Evolutionary conservation across 2,797 vertebrate species (phyloP).

Genomic region (Gymnothorax javanicus): DNA sequence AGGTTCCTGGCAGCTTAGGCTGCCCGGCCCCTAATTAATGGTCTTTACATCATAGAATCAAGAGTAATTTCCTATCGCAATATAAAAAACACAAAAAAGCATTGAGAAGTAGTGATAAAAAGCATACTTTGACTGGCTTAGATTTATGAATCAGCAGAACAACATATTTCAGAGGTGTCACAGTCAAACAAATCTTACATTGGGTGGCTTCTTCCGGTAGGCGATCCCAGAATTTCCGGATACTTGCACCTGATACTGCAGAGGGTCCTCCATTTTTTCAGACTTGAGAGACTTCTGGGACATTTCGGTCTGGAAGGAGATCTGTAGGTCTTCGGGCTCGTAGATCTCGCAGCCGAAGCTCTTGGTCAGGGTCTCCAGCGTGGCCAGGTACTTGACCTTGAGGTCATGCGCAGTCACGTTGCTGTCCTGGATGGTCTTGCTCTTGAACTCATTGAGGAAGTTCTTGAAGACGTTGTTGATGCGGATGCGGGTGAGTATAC

Average conservation of each 20-base stretch:
- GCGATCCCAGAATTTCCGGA: slow-evolving; percentile 87
- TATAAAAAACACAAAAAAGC: not conserved
- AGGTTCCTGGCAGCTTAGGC: too few species aligned
- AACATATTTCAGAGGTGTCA: not conserved
- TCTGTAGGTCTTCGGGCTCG: slow-evolving; percentile 70
- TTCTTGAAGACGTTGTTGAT: slow-evolving; percentile 98
- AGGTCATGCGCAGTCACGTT: slow-evolving; percentile 89
- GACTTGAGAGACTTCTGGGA: slow-evolving; percentile 32
- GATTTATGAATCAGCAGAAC: not conserved
- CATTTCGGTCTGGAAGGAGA: slow-evolving; percentile 83
- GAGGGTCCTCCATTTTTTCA: slow-evolving; percentile 49
- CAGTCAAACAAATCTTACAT: slow-evolving; percentile 66
- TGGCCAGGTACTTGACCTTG: slow-evolving; percentile 95
- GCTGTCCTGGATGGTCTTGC: slow-evolving; percentile 87
- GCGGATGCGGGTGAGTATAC: slow-evolving; percentile 88
- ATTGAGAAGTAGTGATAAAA: not conserved
- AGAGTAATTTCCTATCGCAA: not conserved
- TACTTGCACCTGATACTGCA: slow-evolving; percentile 80
- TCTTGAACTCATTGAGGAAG: slow-evolving; percentile 94
- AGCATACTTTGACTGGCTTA: not conserved
- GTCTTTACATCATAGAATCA: not conserved
- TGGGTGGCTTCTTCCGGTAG: slow-evolving; percentile 81
- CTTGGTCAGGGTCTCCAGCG: slow-evolving; percentile 88
- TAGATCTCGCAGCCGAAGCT: slow-evolving; percentile 84
- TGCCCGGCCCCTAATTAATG: not conserved